Base-by-base conservation (phyloP, 2,888 invertebrate species). In the Ophion costatus region DNA sequence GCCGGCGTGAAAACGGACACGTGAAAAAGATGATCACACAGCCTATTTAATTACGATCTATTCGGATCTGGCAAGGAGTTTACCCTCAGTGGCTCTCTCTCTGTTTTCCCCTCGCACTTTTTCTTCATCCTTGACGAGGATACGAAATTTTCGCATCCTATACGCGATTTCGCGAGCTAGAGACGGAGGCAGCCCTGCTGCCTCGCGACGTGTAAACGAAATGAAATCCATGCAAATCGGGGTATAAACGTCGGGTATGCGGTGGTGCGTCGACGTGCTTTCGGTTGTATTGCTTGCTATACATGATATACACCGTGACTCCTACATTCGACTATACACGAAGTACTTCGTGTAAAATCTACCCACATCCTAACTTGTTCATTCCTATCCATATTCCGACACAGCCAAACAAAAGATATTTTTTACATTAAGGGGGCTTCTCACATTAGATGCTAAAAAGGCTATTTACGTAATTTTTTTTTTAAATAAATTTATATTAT, bases 171-270 rank as follows among this genome's bases (percentile, higher is more conserved):
- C 17, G 42, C 2, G 42, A 61, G 17, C 14, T 38, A 61, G 22
- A 61, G 42, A 17, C 14, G 22, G 17, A 51, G 51, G 20, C 20
- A 56, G 56, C 56, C 38, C 66, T 59, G 17, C 45, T 57, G 33
- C 51, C 57, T 82, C 71, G 79, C 67, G 88, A 88, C 87, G 89
- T 88, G 89, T 89, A 90, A 91, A 90, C 90, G 88, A 90, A 92
- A 92, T 92, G 91, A 91, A 92, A 91, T 92, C 90, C 91, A 92
- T 92, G 91, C 90, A 92, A 92, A 92, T 92, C 90, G 87, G 80
- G 85, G 84, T 69, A 71, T 71, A 67, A 84, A 84, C 75, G 82
- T 82, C 70, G 78, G 77, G 69, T 82, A 61, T 59, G 51, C 20
- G 59, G 64, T 64, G 77, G 51, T 59, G 64, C 82, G 75, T 70